A percentile compares a stretch with the other conserved stretches of the same genome.
Evolutionary conservation across 2,113 vertebrate species (phyloP).

Genomic region (Odontesthes bonariensis): DNA sequence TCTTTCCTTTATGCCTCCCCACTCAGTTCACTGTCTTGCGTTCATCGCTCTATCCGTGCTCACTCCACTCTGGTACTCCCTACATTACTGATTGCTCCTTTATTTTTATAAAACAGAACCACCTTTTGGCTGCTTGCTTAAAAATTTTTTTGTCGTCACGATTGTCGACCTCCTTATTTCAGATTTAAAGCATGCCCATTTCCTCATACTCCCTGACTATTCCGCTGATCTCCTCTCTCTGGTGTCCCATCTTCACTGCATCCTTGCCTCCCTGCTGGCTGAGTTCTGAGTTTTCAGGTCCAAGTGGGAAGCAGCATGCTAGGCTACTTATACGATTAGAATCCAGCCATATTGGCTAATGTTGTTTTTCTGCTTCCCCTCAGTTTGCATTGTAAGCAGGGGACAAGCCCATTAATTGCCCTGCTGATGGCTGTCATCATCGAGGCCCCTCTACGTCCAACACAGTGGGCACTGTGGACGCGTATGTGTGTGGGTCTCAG

Average conservation of each 20-base stretch:
- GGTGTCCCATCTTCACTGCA: background rate
- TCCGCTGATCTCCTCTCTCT: conserved; percentile 1
- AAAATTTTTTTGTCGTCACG: conserved; percentile 16
- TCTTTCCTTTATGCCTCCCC: conserved; percentile 48
- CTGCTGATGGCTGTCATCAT: conserved; percentile 71
- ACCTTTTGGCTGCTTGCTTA: conserved; percentile 1
- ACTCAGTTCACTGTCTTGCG: conserved; percentile 52
- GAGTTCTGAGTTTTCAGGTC: conserved; percentile 25
- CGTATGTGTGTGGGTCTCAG: conserved; percentile 61
- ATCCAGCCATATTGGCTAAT: conserved; percentile 56
- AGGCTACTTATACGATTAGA: conserved; percentile 55
- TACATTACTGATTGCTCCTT: conserved; percentile 30
- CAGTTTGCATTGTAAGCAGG: conserved; percentile 50
- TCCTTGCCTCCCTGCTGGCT: conserved; percentile 17
- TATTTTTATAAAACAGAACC: conserved; percentile 23
- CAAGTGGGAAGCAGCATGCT: conserved; percentile 42
- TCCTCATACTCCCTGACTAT: background rate
- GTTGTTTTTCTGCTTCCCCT: conserved; percentile 43
- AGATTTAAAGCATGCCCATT: conserved; percentile 13
- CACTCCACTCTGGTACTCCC: conserved; percentile 23
- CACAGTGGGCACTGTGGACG: conserved; percentile 39
- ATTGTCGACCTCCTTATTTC: conserved; percentile 27
- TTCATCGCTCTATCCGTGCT: conserved; percentile 55
- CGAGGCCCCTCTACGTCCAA: conserved; percentile 48
- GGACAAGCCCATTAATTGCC: conserved; percentile 65